Evolutionary conservation across 1,140 invertebrate genomes (phyloP), one percentile per base, ranked within the genome.

Genomic region (Aplysia californica): DNA sequence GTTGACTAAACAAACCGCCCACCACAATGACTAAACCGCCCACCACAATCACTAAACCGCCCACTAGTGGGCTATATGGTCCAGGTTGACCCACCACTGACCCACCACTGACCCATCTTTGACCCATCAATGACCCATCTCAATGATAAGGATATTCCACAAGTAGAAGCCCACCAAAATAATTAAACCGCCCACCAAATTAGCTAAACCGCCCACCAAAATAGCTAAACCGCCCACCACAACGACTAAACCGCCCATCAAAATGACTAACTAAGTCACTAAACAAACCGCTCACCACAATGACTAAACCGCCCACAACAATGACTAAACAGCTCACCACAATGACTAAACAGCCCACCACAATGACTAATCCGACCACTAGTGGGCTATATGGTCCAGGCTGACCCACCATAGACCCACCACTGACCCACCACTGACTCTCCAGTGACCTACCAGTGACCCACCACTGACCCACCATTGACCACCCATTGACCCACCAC

Each of bases 91-190:
- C n/a, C 44, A 50, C 10, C 10, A 10, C n/a, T 50, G 44, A 50
- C 44, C 44, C 10, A n/a, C 10, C 44, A 15, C 10, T n/a, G n/a
- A 50, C 10, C 10, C 10, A 50, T 10, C n/a, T n/a, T n/a, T 15
- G n/a, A 50, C 10, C 10, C 44, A 15, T 50, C 44, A 50, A 10
- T n/a, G n/a, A 75, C 81, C 79, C 77, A 85, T 85, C 77, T 85
- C 81, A 72, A 86, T 86, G 39, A 86, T 81, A 29, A 85, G 69
- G 44, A 87, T 83, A 75, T 87, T 87, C 86, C 86, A 87, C 0
- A 84, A 61, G 75, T 84, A 87, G 67, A 83, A 87, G 10, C 86
- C 85, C 23, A 84, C 74, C 50, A n/a, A n/a, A n/a, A n/a, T n/a
- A n/a, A n/a, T n/a, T n/a, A n/a, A n/a, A n/a, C n/a, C n/a, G n/a